Percentiles rank a stretch among this genome's conserved stretches.
These are phyloP conservation scores for Oreochromis grahami DNA, from an alignment of 2,797 vertebrate species.

Conservation along the genomic window DNA sequence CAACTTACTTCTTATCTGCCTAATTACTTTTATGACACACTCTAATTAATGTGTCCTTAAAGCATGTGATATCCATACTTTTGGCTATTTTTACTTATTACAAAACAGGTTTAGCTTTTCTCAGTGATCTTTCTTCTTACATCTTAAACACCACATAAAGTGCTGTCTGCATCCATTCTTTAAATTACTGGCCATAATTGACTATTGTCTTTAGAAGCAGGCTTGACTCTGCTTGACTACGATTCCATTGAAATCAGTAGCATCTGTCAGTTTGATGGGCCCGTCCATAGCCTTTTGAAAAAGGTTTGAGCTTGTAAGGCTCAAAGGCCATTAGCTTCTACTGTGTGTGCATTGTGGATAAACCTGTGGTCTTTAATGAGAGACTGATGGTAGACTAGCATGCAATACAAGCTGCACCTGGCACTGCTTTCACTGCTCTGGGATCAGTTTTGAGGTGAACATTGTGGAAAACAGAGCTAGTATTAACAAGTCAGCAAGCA, in stretches of 20 bases:
- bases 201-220: not conserved
- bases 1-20: not conserved
- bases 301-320: not conserved
- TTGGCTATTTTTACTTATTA: not conserved
- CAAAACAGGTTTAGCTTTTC: not conserved
- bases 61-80: not conserved
- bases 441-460: not conserved
- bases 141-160: not conserved
- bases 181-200: not conserved
- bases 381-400: not conserved
- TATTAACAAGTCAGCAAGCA: not conserved
- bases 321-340: not conserved
- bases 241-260: not conserved
- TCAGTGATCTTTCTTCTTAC: not conserved
- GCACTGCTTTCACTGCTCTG: not conserved
- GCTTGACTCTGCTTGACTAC: not conserved
- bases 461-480: not conserved
- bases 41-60: not conserved
- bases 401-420: not conserved
- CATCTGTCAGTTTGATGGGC: not conserved
- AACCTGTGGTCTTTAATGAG: not conserved
- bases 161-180: not conserved
- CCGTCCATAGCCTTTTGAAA: not conserved
- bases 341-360: not conserved
- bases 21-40: not conserved